These are phyloP conservation scores for Bhutanitis thaidina DNA, from an alignment of 2,888 invertebrate species.

Conservation along the genomic window DNA sequence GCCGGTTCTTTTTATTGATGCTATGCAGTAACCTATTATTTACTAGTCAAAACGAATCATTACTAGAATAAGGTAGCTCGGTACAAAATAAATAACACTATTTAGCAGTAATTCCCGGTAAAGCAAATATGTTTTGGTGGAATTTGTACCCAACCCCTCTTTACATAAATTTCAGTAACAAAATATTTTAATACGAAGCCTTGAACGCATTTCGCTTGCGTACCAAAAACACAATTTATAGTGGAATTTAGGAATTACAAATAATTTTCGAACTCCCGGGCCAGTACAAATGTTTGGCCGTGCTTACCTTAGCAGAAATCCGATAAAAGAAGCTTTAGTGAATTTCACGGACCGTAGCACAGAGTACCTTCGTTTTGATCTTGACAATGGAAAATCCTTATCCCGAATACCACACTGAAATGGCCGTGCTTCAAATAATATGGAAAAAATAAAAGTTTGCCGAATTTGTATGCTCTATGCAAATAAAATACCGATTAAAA, in stretches of 20 bases:
- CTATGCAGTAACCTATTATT: too few species aligned
- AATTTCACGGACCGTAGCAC: slow-evolving; percentile 17
- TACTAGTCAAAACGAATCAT: too few species aligned
- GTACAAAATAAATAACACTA: too few species aligned
- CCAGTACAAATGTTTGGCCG: slow-evolving; percentile 11
- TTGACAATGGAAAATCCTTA: slow-evolving; percentile 12
- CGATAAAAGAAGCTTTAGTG: slow-evolving; percentile 17
- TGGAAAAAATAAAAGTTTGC: slow-evolving; percentile 1
- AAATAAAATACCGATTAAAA: too few species aligned
- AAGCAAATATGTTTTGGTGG: neutral
- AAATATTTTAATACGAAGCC: neutral
- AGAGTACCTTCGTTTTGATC: slow-evolving; percentile 13
- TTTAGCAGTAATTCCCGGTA: too few species aligned
- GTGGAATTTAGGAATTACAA: slow-evolving; percentile 8
- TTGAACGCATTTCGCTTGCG: neutral
- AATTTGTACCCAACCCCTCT: neutral
- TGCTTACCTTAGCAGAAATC: slow-evolving; percentile 16
- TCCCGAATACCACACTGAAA: slow-evolving; percentile 4
- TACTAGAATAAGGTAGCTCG: too few species aligned
- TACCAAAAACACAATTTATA: slow-evolving; percentile 4
- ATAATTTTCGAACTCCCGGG: slow-evolving; percentile 7
- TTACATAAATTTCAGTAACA: neutral
- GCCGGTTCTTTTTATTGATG: too few species aligned
- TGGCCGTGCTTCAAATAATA: neutral
- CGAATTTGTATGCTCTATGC: too few species aligned